Percentiles rank a stretch among this genome's conserved stretches.
phyloP scores from a whole-genome alignment of 2,888 invertebrate genomes.

The Charanyca ferruginea region DNA sequence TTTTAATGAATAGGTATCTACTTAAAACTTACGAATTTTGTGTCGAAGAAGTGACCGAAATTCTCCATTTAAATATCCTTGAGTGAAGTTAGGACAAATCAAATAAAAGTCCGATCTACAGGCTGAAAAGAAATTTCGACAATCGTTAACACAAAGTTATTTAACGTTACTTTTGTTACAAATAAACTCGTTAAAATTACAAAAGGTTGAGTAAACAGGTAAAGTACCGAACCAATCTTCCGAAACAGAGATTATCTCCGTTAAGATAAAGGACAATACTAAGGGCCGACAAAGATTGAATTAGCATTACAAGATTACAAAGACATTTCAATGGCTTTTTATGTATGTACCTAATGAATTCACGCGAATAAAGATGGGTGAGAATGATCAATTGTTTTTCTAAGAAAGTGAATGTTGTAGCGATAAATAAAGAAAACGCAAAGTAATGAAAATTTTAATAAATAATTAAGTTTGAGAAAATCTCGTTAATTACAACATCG shows the following conservation, averaged over 20 bases:
- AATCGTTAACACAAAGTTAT: slow-evolving; percentile 69
- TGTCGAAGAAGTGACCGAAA: slow-evolving; percentile 1
- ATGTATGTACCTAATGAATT: slow-evolving; percentile 49
- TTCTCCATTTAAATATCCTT: slow-evolving; percentile 6
- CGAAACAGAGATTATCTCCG: slow-evolving; percentile 77
- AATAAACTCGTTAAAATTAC: slow-evolving; percentile 81
- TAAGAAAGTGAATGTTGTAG: background rate
- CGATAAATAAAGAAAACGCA: background rate
- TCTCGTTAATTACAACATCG: background rate
- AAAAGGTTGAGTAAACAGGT: slow-evolving; percentile 77
- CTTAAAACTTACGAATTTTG: background rate
- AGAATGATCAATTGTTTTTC: background rate
- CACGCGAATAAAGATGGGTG: slow-evolving; percentile 20
- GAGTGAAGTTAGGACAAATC: slow-evolving; percentile 23
- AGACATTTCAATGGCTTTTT: slow-evolving; percentile 67
- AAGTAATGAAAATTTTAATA: background rate
- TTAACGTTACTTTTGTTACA: slow-evolving; percentile 74
- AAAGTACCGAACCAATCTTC: slow-evolving; percentile 78
- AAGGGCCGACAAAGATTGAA: slow-evolving; percentile 79
- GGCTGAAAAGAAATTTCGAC: slow-evolving; percentile 53
- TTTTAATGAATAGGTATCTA: slow-evolving; percentile 27
- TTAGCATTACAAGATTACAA: slow-evolving; percentile 83
- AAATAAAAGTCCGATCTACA: slow-evolving; percentile 40
- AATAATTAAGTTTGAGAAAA: background rate
- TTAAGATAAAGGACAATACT: slow-evolving; percentile 77